phyloP scores from a whole-genome alignment of 2,797 vertebrate genomes.

The Phalanger gymnotis region DNA sequence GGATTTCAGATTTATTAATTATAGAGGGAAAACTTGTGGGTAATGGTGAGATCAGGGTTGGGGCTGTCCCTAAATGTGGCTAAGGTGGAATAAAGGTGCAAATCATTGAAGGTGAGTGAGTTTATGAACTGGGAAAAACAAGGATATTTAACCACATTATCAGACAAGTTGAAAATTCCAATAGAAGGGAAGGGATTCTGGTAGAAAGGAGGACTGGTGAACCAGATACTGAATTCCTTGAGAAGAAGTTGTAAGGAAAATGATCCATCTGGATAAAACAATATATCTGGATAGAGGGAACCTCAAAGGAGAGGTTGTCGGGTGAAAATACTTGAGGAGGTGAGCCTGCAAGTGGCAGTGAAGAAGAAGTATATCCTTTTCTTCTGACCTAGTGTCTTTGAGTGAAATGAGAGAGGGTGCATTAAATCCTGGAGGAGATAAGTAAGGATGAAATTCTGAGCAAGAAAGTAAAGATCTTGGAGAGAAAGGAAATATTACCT shows the following conservation, averaged over 20 bases:
- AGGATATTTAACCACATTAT: neutral
- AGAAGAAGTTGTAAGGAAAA: neutral
- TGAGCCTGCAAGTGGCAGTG: neutral
- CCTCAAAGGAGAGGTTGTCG: neutral
- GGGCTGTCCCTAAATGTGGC: neutral
- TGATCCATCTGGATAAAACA: neutral
- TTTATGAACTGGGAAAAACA: neutral
- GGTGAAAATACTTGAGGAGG: too few relatives aligned
- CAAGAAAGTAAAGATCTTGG: neutral
- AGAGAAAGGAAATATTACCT: neutral
- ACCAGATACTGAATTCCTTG: neutral
- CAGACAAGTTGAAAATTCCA: neutral
- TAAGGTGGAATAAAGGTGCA: neutral
- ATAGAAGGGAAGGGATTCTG: neutral
- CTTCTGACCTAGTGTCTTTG: neutral
- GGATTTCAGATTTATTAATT: neutral
- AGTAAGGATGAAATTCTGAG: neutral
- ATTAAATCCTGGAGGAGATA: neutral
- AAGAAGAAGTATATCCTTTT: neutral
- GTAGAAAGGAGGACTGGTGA: neutral
- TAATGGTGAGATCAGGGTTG: neutral
- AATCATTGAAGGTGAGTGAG: neutral
- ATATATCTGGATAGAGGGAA: neutral
- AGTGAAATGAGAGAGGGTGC: neutral
- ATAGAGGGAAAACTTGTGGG: neutral